Conservation (phyloP, 1,140 invertebrate genomes). For the Drosophila ficusphila region DNA sequence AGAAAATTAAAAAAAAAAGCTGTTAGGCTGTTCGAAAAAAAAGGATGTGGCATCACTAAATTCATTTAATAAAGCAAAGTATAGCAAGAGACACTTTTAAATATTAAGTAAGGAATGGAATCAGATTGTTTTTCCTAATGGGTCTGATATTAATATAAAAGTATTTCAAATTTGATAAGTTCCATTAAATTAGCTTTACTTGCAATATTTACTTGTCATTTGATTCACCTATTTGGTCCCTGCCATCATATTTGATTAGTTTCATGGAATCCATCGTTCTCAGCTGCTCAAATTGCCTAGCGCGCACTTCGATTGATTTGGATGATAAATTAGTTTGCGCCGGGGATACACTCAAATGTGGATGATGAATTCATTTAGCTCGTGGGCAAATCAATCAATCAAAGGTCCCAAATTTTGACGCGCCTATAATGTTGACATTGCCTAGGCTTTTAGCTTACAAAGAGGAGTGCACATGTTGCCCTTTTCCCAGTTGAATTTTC, state of each 20-base stretch:
- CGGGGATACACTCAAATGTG: conserved; percentile 43
- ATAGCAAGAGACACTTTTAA: no score
- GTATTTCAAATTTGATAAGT: neutral
- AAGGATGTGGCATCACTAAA: neutral
- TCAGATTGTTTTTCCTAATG: no score
- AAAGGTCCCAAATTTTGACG: conserved; percentile 29
- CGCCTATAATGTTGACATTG: conserved; percentile 20
- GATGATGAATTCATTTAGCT: conserved; percentile 63
- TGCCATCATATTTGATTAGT: conserved; percentile 23
- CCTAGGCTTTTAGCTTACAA: neutral
- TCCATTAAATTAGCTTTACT: neutral
- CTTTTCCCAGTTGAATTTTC: no score
- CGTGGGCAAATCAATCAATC: conserved; percentile 66
- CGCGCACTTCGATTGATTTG: conserved; percentile 2
- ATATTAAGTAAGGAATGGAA: no score
- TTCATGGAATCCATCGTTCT: conserved; percentile 9
- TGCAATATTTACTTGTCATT: neutral
- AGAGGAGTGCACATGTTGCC: conserved; percentile 8
- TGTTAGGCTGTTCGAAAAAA: no score
- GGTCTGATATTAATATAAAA: no score
- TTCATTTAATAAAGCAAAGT: neutral
- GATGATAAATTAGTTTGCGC: conserved; percentile 28
- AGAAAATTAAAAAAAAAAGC: neutral
- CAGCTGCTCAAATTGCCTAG: conserved; percentile 41
- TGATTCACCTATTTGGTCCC: neutral